Base-by-base conservation (phyloP, 2,888 invertebrate species). In the Metellina segmentata region DNA sequence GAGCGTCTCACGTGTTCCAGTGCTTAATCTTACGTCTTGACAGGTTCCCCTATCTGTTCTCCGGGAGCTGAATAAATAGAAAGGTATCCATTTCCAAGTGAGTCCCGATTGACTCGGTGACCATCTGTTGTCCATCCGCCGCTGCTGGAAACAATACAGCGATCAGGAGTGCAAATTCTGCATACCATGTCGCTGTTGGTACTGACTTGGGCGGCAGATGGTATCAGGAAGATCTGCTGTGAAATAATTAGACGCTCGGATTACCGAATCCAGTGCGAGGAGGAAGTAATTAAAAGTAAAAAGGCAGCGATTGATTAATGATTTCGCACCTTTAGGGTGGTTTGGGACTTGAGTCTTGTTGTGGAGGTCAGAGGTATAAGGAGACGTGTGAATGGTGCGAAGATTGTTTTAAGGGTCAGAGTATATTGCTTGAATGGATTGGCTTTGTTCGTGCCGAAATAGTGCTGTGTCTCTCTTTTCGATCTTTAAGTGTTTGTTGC, bases 221-320 rank as follows among this genome's bases (percentile, higher is more conserved):
- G 82, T 89, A 89, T 75, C 7, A n/a, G 61, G 34, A 34, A 6
- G 69, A 69, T 77, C 48, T 53, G 13, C 34, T 88, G 71, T 51
- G 77, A 81, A 89, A 77, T 75, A 83, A 89, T 89, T 83, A 83
- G 74, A 61, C 13, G 49, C 86, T 48, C 34, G 48, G 49, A 34
- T 34, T 34, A 4, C 34, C 34, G 48, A 77, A 85, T 69, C 77
- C 48, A 77, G 71, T 53, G 52, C 70, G 70, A 61, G 78, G 83
- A 79, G 72, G 53, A 52, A 78, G 85, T 71, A 89, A 89, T 83
- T 83, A 89, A 77, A 78, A 49, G 34, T 16, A 72, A 70, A 82
- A 69, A 16, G n/a, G 72, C 52, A 20, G 69, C n/a, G 16, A 53
- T 72, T 90, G 89, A 90, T 90, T 85, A 90, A 90, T 90, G 89